Base-by-base conservation (phyloP, 2,113 vertebrate genomes). In the Porphyrio hochstetteri region DNA sequence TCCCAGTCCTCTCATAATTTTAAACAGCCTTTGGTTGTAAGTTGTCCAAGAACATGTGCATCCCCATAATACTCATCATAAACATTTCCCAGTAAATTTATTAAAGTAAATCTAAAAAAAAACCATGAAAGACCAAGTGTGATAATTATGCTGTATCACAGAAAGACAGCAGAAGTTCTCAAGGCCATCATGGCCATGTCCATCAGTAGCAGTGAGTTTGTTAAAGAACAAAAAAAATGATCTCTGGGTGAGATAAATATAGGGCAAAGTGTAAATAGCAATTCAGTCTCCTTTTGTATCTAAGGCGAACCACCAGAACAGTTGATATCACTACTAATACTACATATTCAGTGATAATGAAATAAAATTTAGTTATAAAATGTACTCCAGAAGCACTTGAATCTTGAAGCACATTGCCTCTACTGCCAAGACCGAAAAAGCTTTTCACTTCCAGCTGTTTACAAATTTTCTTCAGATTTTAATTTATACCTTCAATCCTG, bases 321-420 rank as follows among this genome's bases (percentile, higher is more conserved):
- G 29, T 4, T 0, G 0, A 25, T 52, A 9, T 72, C 53, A n/a
- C 6, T 14, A 29, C 23, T 55, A n/a, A n/a, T n/a, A 61, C 52
- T 52, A 29, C 7, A 67, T 61, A 27, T 52, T 77, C 9, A 31
- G 18, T 59, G 21, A 68, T 23, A 81, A 71, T 19, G 7, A 80
- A 56, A 13, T 57, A 63, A 88, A 67, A 52, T 52, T 20, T 33
- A 67, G 13, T 61, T 46, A 36, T 12, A 80, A 83, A 56, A 80
- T 61, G 71, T 77, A 46, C 8, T 76, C 17, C 42, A n/a, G 42
- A 60, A 82, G 8, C 14, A 38, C 16, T 3, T 57, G 11, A 85
- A 53, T 46, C 12, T 63, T 77, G 42, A 82, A 88, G 24, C 10
- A 31, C 9, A 5, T 63, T 63, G 44, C 15, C 28, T 81, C 10